These are phyloP conservation scores for Xiphophorus couchianus DNA, from an alignment of 2,113 vertebrate genomes.

Conservation along the genomic window DNA sequence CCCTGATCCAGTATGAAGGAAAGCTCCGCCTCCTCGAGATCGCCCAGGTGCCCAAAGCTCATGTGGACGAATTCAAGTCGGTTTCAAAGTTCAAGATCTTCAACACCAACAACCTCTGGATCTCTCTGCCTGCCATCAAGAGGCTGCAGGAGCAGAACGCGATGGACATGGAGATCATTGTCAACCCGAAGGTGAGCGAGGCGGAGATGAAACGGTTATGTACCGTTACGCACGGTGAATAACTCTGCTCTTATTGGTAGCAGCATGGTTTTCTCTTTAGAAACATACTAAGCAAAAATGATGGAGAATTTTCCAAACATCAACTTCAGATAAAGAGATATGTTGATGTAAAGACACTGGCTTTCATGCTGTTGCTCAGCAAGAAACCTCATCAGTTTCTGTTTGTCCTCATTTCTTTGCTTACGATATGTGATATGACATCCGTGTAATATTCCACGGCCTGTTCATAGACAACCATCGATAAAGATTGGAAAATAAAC, in stretches of 20 bases:
- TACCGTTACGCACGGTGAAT: not conserved
- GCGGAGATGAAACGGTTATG: not conserved
- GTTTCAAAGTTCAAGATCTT: constrained; percentile 99
- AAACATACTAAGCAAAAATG: too few species aligned
- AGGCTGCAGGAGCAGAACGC: constrained; percentile 92
- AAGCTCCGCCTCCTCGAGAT: constrained; percentile 97
- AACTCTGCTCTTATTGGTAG: not conserved
- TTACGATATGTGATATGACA: not conserved
- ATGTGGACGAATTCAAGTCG: constrained; percentile 97
- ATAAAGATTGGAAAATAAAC: not conserved
- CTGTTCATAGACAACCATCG: not conserved
- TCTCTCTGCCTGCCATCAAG: constrained; percentile 93
- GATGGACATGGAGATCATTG: constrained; percentile 97
- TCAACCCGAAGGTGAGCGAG: constrained; percentile 93
- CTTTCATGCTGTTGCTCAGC: not conserved
- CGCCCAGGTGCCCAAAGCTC: constrained; percentile 96
- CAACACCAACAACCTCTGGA: constrained; percentile 99
- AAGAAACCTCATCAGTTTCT: not conserved
- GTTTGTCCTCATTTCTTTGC: not conserved
- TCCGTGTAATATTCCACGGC: not conserved
- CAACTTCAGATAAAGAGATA: too few species aligned
- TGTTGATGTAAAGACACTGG: too few species aligned
- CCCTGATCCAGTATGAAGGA: constrained; percentile 93
- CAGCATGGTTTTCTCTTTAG: too few species aligned
- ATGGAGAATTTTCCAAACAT: too few species aligned